Base-by-base conservation (phyloP, 2,797 vertebrate species). In the Cuniculus paca region DNA sequence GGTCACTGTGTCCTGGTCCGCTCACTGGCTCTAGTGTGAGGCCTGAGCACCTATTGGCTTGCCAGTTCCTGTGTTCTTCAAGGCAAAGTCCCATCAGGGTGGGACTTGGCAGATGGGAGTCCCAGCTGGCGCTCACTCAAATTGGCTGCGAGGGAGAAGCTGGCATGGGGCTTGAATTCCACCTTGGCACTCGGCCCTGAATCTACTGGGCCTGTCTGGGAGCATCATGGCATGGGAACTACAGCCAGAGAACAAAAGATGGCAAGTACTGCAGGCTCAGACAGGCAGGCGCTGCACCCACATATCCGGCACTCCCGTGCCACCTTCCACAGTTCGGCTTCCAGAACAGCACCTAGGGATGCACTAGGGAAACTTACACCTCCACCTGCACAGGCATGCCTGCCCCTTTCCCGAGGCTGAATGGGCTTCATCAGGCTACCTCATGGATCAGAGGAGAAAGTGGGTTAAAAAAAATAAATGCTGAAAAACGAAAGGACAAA, bases 141-240 rank as follows among this genome's bases (percentile, higher is more conserved):
- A 52, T 39, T 97, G 96, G 94, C 97, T 96, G 87, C 83, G 88
- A 70, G 60, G 26, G 80, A 93, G 90, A 98, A 96, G 86, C 96
- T 97, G 97, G 95, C 95, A 89, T 42, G 54, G 60, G 19, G 48
- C 48, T 96, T 81, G 79, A 75, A 95, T 97, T 95, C 89, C 74
- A 91, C 52, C 17, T 78, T 97, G 97, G 97, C 94, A 70, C 26
- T 83, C n/a, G 34, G 91, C 95, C 91, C 61, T 63, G 34, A 82
- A 80, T 93, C 78, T 77, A 60, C 61, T 20, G 58, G 93, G 91
- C 83, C 70, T 95, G 84, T 94, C 87, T 90, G 87, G 86, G 63
- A 95, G 94, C 34, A 28, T 78, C 81, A 61, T 36, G 63, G 89
- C 87, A 84, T 94, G 87, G 87, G 84, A 97, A 95, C 48, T 14